A percentile compares a stretch with the other conserved stretches of the same genome.
These are phyloP conservation scores for Erpobdella octoculata DNA, from an alignment of 2,888 invertebrate genomes.

Conservation along the genomic window DNA sequence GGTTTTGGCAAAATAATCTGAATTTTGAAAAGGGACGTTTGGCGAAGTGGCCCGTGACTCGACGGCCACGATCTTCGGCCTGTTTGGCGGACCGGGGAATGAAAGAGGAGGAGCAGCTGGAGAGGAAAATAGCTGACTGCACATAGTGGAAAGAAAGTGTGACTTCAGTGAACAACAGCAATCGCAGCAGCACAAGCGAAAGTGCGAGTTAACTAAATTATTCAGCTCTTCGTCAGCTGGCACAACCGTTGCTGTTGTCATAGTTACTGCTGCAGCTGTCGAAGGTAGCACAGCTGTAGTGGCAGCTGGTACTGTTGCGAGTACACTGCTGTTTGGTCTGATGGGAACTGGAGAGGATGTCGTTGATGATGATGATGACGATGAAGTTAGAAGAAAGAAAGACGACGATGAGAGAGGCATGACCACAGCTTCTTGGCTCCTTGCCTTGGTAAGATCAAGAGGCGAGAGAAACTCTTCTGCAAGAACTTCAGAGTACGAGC, in stretches of 20 bases:
- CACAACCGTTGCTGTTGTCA: too few species aligned
- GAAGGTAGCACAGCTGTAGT: too few species aligned
- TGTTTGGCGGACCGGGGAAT: neutral
- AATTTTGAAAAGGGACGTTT: neutral
- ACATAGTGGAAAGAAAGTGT: neutral
- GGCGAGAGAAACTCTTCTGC: neutral
- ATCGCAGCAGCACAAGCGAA: neutral
- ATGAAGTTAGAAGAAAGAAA: too few species aligned
- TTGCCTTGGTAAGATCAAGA: neutral
- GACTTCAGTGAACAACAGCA: neutral
- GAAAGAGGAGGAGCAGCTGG: neutral
- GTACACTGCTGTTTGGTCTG: too few species aligned
- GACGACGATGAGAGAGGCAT: too few species aligned
- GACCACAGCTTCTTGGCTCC: neutral
- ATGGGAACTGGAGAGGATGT: too few species aligned
- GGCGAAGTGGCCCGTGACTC: neutral
- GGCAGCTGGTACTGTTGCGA: too few species aligned
- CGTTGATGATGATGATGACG: too few species aligned
- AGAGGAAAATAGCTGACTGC: neutral
- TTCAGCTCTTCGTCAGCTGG: too few species aligned
- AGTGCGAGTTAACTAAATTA: neutral
- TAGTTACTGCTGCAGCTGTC: too few species aligned
- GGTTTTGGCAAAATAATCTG: neutral
- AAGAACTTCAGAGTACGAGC: too few species aligned
- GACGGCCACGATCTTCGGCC: neutral